phyloP scores from a whole-genome alignment of 2,888 invertebrate genomes.

The Lepetodrilus schrolli region DNA sequence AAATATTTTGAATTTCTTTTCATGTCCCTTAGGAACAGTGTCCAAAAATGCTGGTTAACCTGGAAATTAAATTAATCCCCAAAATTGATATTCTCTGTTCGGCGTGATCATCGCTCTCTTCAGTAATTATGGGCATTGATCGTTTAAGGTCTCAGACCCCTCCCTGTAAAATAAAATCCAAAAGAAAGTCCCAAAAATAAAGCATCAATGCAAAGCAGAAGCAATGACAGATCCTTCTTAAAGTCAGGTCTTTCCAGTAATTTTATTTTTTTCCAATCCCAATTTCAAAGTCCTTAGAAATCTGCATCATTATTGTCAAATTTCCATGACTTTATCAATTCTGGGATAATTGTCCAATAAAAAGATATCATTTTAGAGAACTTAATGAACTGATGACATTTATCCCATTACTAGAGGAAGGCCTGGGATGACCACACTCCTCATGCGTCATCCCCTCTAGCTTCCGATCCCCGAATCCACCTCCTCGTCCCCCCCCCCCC shows the following conservation, averaged over 20 bases:
- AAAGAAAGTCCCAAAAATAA: too few relatives aligned
- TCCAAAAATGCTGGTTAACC: background rate
- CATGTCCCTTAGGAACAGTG: background rate
- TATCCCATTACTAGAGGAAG: background rate
- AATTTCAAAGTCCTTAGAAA: background rate
- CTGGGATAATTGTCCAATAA: constrained; percentile 20
- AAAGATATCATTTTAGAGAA: constrained; percentile 18
- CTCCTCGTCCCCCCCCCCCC: background rate
- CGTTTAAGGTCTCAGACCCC: background rate
- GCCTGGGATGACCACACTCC: background rate
- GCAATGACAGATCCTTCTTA: background rate
- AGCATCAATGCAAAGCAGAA: background rate
- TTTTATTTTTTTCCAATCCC: background rate
- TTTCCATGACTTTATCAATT: constrained; percentile 19
- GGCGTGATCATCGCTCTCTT: background rate
- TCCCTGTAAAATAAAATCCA: too few relatives aligned
- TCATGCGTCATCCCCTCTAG: background rate
- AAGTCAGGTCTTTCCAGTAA: background rate
- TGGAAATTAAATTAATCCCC: background rate
- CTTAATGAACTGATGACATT: constrained; percentile 20
- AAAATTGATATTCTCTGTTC: background rate
- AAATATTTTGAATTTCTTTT: too few relatives aligned
- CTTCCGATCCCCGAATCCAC: background rate
- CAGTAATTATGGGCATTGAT: background rate
- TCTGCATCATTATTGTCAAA: background rate